Base-by-base conservation (phyloP, 2,888 invertebrate species). In the Acleris cristana region DNA sequence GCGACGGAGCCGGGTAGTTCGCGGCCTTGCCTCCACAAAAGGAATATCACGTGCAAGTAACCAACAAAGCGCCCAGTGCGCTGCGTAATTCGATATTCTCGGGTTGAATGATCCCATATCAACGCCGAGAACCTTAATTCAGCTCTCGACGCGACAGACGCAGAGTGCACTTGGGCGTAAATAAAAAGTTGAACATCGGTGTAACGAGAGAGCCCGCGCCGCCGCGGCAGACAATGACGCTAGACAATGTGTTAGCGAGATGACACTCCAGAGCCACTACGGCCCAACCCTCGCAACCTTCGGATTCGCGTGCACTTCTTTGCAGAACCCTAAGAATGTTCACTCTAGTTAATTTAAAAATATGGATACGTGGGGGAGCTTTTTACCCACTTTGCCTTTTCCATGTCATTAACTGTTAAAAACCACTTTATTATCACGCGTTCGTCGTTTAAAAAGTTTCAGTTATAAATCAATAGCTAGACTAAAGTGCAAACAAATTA, bases 61-160 rank as follows among this genome's bases (percentile, higher is more conserved):
- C 83, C 83, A 83, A 91, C 90, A 91, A 91, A 87, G 91, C 87
- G 86, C 87, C 85, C 88, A 88, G 84, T 82, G 84, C 86, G 80
- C 88, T 86, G 86, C 83, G 92, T 90, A 92, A 92, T 90, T 86
- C 86, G 89, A 92, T 92, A 90, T 88, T 83, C 85, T 82, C 80
- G 85, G 86, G 92, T 90, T 92, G 92, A 92, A 92, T 92, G 90
- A 88, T 90, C 92, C 92, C 92, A 92, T 92, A 92, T 91, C 90
- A 89, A 84, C 85, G 83, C 80, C 75, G 86, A 90, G 90, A 86
- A 85, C 89, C 89, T 90, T 92, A 90, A 91, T 92, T 90, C 90
- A 85, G 87, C 88, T 86, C 90, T 89, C 85, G 81, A 85, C 85
- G 83, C 80, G 85, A 89, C 87, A 84, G 85, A 86, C 83, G 83